phyloP scores from a whole-genome alignment of 2,797 vertebrate species.

The Sciaenops ocellatus region DNA sequence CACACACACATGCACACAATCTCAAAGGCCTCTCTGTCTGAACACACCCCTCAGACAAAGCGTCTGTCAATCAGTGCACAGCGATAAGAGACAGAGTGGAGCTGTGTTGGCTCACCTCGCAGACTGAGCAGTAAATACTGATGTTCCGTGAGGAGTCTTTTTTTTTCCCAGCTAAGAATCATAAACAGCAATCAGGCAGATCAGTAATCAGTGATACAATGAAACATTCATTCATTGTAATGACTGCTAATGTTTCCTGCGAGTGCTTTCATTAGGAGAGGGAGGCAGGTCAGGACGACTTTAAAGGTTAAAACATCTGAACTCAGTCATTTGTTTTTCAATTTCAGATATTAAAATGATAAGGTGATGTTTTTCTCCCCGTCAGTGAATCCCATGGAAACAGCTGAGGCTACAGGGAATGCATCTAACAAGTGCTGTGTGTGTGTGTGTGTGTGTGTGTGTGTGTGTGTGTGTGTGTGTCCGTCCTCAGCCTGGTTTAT shows the following conservation, averaged over 20 bases:
- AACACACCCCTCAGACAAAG: constrained; percentile 60
- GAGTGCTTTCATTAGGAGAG: constrained; percentile 24
- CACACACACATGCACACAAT: constrained; percentile 19
- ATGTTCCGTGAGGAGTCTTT: background rate
- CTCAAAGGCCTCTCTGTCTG: constrained; percentile 23
- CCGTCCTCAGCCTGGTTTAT: background rate
- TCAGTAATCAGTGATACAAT: constrained; percentile 19
- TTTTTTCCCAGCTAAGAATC: background rate
- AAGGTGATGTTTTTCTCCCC: background rate
- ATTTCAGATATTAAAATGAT: background rate
- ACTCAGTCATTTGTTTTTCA: background rate
- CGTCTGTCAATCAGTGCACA: constrained; percentile 47
- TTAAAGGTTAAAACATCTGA: constrained; percentile 4
- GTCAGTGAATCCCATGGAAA: background rate
- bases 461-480: background rate
- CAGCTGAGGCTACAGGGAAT: background rate
- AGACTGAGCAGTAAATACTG: constrained; percentile 5
- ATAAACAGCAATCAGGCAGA: constrained; percentile 33
- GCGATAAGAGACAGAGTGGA: constrained; percentile 27
- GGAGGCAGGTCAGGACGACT: background rate
- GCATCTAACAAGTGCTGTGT: background rate
- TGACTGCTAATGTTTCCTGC: constrained; percentile 9
- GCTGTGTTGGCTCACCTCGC: constrained; percentile 21
- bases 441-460: background rate
- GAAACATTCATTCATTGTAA: constrained; percentile 19